A percentile compares a stretch with the other conserved stretches of the same genome.
Conservation (phyloP, 2,888 invertebrate genomes). For the Scaptomyza flava region DNA sequence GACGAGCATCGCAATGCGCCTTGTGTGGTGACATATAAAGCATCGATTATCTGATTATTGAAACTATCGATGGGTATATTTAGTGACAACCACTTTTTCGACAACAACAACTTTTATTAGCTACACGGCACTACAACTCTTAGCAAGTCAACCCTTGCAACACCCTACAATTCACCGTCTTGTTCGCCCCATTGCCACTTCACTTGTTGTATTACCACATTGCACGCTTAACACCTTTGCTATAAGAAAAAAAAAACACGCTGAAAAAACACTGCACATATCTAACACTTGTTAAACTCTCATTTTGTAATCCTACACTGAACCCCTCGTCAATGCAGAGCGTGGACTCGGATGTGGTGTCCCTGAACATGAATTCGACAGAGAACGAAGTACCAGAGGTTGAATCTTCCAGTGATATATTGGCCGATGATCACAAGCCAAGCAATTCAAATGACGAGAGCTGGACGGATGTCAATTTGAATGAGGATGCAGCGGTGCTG, state of each 20-base stretch:
- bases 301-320: background rate
- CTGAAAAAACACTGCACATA: background rate
- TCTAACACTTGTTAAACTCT: background rate
- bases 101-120: no score
- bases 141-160: background rate
- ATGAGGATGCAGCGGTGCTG: slow-evolving; percentile 89
- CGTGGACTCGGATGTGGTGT: slow-evolving; percentile 92
- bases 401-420: slow-evolving; percentile 89
- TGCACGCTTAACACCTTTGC: background rate
- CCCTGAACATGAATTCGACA: slow-evolving; percentile 89
- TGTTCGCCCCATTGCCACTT: no score
- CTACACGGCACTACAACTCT: background rate
- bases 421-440: slow-evolving; percentile 90
- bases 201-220: background rate
- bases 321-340: slow-evolving; percentile 86
- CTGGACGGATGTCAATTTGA: slow-evolving; percentile 96
- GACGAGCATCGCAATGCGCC: background rate
- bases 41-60: no score
- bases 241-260: background rate
- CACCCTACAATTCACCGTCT: background rate
- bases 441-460: slow-evolving; percentile 91
- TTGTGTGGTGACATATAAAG: no score
- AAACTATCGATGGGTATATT: background rate
- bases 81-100: no score
- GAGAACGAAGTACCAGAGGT: slow-evolving; percentile 90